Percentiles rank a stretch among this genome's conserved stretches.
phyloP scores from a whole-genome alignment of 2,888 invertebrate species.

The Drosophila yooni region DNA sequence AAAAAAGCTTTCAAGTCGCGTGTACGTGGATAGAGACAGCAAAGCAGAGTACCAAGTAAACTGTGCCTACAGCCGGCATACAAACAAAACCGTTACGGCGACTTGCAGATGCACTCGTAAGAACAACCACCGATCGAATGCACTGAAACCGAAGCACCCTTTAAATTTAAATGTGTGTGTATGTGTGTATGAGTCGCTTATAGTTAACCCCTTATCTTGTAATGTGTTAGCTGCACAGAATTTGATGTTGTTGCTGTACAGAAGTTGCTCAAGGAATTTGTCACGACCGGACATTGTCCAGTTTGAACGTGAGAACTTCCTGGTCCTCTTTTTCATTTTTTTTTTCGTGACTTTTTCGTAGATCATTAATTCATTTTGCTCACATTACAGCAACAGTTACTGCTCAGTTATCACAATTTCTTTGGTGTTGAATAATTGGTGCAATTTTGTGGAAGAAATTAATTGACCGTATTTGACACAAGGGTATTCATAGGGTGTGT shows the following conservation, averaged over 20 bases:
- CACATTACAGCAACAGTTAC: constrained; percentile 36
- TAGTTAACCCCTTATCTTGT: constrained; percentile 38
- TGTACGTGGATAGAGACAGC: constrained; percentile 46
- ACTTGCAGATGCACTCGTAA: constrained; percentile 27
- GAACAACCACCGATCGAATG: constrained; percentile 47
- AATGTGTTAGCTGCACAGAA: constrained; percentile 24
- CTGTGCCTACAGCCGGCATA: constrained; percentile 15
- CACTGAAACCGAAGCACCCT: constrained; percentile 25
- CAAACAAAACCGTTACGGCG: constrained; percentile 21
- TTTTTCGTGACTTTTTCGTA: constrained; percentile 38
- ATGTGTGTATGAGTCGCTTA: background rate
- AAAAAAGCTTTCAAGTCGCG: constrained; percentile 39
- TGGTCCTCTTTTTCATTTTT: constrained; percentile 29
- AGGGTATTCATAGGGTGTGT: constrained; percentile 49
- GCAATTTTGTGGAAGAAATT: constrained; percentile 74
- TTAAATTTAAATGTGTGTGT: background rate
- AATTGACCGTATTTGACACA: constrained; percentile 50
- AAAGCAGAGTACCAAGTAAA: constrained; percentile 8
- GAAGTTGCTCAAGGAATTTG: constrained; percentile 24
- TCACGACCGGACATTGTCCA: constrained; percentile 72
- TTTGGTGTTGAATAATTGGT: constrained; percentile 45
- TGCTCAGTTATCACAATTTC: constrained; percentile 7
- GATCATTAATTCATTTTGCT: constrained; percentile 56
- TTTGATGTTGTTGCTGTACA: constrained; percentile 8
- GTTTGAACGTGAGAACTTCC: constrained; percentile 69